Conservation (phyloP, 2,113 vertebrate species). For the Dendrocopos noguchii region DNA sequence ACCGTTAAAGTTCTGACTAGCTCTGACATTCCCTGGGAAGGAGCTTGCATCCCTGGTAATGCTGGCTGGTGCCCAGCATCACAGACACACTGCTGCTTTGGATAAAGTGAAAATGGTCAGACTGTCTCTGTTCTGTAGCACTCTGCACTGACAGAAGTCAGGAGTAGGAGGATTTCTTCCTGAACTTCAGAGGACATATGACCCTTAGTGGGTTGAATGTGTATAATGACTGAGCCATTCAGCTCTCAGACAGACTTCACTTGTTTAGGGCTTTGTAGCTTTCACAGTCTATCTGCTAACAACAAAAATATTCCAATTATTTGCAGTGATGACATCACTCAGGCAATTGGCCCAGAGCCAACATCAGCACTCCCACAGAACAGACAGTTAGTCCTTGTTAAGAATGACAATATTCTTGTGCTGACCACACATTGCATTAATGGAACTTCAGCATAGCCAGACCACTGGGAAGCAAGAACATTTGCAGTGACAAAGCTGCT, state of each 20-base stretch:
- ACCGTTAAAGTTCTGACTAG: not conserved
- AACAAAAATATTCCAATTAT: not conserved
- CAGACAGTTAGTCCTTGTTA: not conserved
- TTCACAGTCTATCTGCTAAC: not conserved
- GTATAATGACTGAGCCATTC: not conserved
- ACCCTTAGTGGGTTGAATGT: not conserved
- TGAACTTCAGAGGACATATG: not conserved
- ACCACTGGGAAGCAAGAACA: not conserved
- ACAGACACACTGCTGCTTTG: not conserved
- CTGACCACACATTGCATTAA: not conserved
- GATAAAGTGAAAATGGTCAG: not conserved
- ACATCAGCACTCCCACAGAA: not conserved
- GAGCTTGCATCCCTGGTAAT: not conserved
- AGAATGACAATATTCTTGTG: not conserved
- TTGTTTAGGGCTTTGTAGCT: conserved; percentile 1
- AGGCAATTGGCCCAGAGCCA: not conserved
- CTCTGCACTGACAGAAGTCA: not conserved
- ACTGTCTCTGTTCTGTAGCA: not conserved
- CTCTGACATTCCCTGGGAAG: not conserved
- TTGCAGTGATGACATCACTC: not conserved
- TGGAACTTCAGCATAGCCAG: not conserved
- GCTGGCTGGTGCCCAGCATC: not conserved
- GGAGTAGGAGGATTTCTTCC: not conserved
- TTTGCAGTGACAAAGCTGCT: not conserved
- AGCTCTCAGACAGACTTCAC: not conserved